Percentiles rank a stretch among this genome's conserved stretches.
phyloP scores from a whole-genome alignment of 2,797 vertebrate genomes.

The Anabacerthia variegaticeps region DNA sequence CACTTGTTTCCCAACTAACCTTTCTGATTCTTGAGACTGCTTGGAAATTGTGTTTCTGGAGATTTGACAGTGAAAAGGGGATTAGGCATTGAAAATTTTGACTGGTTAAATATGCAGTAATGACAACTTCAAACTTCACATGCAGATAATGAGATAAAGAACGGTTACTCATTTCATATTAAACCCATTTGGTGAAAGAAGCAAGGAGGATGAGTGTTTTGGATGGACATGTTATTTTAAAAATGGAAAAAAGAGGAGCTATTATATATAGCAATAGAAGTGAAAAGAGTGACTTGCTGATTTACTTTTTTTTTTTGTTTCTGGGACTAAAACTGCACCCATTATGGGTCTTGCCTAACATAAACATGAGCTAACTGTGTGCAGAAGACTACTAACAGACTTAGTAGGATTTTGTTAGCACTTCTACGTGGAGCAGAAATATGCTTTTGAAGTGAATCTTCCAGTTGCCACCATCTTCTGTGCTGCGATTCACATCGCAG shows the following conservation, averaged over 20 bases:
- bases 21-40: conserved; percentile 24
- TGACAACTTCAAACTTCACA: conserved; percentile 3
- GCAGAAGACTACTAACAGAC: not conserved
- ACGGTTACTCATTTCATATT: not conserved
- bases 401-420: not conserved
- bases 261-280: not conserved
- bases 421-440: not conserved
- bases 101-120: not conserved
- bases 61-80: not conserved
- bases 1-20: conserved; percentile 53
- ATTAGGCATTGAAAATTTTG: not conserved
- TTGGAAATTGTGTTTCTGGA: conserved; percentile 11
- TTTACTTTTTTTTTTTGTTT: not conserved
- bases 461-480: not conserved
- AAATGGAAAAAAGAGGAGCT: not conserved
- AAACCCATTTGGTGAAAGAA: conserved; percentile 6
- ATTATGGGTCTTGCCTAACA: not conserved
- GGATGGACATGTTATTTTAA: not conserved
- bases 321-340: not conserved
- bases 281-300: not conserved
- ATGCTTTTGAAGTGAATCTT: not conserved
- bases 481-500: not conserved
- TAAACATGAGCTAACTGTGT: not conserved
- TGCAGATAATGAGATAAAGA: conserved; percentile 21
- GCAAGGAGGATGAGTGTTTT: not conserved